phyloP scores from a whole-genome alignment of 2,797 vertebrate species.

The Cyclura pinguis region DNA sequence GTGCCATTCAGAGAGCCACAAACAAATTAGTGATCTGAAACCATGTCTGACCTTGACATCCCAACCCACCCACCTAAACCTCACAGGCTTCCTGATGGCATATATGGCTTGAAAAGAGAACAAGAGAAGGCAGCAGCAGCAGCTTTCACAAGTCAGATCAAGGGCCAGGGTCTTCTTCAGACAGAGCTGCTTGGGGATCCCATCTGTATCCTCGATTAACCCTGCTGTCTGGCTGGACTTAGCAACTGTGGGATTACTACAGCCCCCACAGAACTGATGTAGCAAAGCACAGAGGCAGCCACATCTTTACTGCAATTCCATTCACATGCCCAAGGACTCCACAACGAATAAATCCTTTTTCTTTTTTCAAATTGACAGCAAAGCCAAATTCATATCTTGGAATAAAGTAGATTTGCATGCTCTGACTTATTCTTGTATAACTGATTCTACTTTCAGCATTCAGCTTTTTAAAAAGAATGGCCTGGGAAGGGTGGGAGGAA shows the following conservation, averaged over 20 bases:
- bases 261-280: slow-evolving; percentile 13
- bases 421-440: slow-evolving; percentile 1
- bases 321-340: neutral
- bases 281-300: slow-evolving; percentile 23
- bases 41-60: neutral
- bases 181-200: neutral
- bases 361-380: neutral
- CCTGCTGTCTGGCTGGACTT: slow-evolving; percentile 22
- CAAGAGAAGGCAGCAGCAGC: neutral
- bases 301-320: neutral
- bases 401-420: neutral
- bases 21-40: neutral
- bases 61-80: neutral
- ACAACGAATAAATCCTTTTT: neutral
- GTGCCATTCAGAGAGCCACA: neutral
- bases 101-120: neutral
- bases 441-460: neutral
- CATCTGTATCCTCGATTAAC: slow-evolving; percentile 26
- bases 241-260: slow-evolving; percentile 31
- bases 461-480: neutral
- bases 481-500: neutral
- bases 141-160: neutral
- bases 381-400: slow-evolving; percentile 5
- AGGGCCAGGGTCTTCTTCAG: neutral
- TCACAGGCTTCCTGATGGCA: neutral